Evolutionary conservation across 2,888 invertebrate species (phyloP), one percentile per base, ranked within the genome.

Genomic region (Chloroclysta siterata): DNA sequence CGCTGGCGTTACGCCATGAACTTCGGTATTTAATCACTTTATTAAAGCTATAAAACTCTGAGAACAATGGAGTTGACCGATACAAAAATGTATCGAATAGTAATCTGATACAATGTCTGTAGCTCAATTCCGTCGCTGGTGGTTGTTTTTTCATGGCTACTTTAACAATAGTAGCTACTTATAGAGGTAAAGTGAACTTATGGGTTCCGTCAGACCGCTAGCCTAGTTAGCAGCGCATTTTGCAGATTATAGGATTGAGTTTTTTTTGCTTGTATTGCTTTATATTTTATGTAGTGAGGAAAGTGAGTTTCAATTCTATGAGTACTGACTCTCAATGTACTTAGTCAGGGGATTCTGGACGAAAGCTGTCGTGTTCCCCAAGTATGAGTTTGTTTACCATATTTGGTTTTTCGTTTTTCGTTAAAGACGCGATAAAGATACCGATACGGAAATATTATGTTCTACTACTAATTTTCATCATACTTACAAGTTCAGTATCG

Each of bases 1-100:
- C 72, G 73, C 73, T 82, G 80, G 82, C 83, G 81, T 82, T 82
- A 81, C 84, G 83, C 82, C 80, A 81, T 81, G 60, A 63, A 60
- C 64, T 68, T 61, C 63, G 83, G 78, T 84, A 87, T 87, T 88
- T 87, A 88, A 87, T 88, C 87, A 87, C 87, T 87, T 85, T 87
- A 85, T 82, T 86, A 87, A 87, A 83, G 82, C 85, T 80, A 84
- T 88, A 87, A 87, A 56, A 85, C 74, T 74, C 71, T 72, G 72
- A 74, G 76, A 85, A 88, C 88, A 88, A 88, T 88, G 82, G 85
- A 75, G 82, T 79, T 82, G 84, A 84, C 85, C 80, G 85, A 81
- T 83, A 85, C 81, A 85, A 87, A 85, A 87, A 85, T 79, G 80
- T 82, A 83, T 83, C 82, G 81, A 84, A 82, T 83, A 83, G 84